Conservation (phyloP, 2,113 vertebrate species). For the Oncorhynchus gorbuscha region DNA sequence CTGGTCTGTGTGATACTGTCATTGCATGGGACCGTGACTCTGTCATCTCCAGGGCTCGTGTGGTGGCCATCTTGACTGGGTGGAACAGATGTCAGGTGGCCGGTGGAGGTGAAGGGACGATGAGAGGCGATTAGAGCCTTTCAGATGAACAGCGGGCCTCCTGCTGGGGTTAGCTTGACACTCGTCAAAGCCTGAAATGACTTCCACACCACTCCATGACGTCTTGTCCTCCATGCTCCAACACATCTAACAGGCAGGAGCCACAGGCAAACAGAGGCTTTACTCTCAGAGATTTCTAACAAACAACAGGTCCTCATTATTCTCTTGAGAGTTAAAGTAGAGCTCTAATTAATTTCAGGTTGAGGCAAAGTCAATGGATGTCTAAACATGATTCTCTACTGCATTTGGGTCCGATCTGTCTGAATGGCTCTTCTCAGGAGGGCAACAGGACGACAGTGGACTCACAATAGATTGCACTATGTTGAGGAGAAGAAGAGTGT, state of each 20-base stretch:
- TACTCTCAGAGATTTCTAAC: too few relatives aligned
- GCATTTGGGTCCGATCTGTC: background rate
- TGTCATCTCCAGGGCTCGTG: constrained; percentile 52
- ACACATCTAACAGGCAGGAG: too few relatives aligned
- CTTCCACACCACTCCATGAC: constrained; percentile 20
- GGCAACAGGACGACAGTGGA: too few relatives aligned
- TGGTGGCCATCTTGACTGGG: constrained; percentile 57
- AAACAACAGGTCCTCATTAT: too few relatives aligned
- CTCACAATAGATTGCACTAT: background rate
- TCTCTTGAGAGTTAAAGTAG: too few relatives aligned
- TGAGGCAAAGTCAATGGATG: too few relatives aligned
- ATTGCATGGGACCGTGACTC: background rate
- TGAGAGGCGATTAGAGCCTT: background rate
- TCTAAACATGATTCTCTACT: too few relatives aligned
- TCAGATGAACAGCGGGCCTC: constrained; percentile 19
- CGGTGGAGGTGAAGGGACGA: background rate
- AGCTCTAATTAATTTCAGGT: too few relatives aligned
- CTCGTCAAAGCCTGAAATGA: constrained; percentile 33
- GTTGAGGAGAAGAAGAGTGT: background rate
- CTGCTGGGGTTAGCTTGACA: background rate
- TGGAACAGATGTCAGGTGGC: constrained; percentile 62
- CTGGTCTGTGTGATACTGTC: constrained; percentile 11
- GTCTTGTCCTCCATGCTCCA: constrained; percentile 3
- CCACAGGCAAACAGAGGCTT: too few relatives aligned
- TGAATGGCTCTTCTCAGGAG: background rate